Conservation (phyloP, 2,113 vertebrate genomes). For the Anarrhichthys ocellatus region DNA sequence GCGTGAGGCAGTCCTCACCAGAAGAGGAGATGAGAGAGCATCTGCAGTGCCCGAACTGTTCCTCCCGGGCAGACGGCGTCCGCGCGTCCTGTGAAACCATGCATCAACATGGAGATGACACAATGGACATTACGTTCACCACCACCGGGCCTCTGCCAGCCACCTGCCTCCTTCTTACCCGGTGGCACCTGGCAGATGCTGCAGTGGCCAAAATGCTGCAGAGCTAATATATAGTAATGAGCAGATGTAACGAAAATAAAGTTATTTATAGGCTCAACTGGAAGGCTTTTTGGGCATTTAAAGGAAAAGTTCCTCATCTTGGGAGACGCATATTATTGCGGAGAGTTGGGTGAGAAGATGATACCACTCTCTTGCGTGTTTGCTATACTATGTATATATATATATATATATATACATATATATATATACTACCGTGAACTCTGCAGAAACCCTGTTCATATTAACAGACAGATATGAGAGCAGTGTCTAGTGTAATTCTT, state of each 20-base stretch:
- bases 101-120: slow-evolving; percentile 70
- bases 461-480: neutral
- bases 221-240: neutral
- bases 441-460: neutral
- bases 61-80: slow-evolving; percentile 50
- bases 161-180: slow-evolving; percentile 58
- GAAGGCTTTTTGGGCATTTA: neutral
- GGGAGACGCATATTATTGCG: neutral
- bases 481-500: neutral
- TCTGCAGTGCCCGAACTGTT: slow-evolving; percentile 44
- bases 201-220: neutral
- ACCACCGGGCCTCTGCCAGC: slow-evolving; percentile 35
- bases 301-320: neutral
- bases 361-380: neutral
- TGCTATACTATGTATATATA: neutral
- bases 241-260: neutral
- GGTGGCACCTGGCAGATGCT: slow-evolving; percentile 22
- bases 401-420: too few species aligned
- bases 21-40: slow-evolving; percentile 41
- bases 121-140: slow-evolving; percentile 34
- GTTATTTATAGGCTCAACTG: neutral
- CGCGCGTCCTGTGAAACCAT: slow-evolving; percentile 63
- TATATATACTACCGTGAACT: neutral
- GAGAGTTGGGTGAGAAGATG: neutral
- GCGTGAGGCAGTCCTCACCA: neutral